Conservation (phyloP, 35 echinoderm and acorn worm genomes). For the Patiria miniata region DNA sequence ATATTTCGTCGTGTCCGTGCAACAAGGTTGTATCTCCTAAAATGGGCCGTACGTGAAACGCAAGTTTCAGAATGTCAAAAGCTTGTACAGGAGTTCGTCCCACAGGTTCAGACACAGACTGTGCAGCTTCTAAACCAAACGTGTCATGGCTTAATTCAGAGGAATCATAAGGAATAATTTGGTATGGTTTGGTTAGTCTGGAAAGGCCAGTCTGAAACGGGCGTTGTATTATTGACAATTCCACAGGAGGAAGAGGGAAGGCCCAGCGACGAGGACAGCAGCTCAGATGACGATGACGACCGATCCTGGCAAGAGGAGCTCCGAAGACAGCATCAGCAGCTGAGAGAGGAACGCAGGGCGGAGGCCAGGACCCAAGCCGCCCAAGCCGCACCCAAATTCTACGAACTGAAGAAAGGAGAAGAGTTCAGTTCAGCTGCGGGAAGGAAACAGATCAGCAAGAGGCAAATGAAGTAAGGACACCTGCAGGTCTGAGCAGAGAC, state of each 20-base stretch:
- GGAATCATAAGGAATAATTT: too few relatives aligned
- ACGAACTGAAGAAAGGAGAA: slow-evolving; percentile 82
- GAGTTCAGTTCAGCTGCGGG: slow-evolving; percentile 46
- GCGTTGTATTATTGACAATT: too few relatives aligned
- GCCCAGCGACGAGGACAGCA: slow-evolving; percentile 68
- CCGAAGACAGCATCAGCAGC: slow-evolving; percentile 57
- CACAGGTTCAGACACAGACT: too few relatives aligned
- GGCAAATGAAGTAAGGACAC: background rate
- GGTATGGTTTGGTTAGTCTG: too few relatives aligned
- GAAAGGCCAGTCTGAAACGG: background rate
- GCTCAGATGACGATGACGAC: slow-evolving; percentile 83
- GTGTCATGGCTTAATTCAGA: too few relatives aligned
- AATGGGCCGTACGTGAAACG: too few relatives aligned
- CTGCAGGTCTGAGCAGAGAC: too few relatives aligned
- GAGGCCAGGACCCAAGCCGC: background rate
- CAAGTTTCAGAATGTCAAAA: too few relatives aligned
- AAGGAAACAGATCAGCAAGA: background rate
- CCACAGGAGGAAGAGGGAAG: slow-evolving; percentile 50
- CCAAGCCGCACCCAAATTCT: slow-evolving; percentile 61
- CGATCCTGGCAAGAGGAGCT: slow-evolving; percentile 78
- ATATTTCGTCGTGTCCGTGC: too few relatives aligned
- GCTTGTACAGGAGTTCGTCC: too few relatives aligned
- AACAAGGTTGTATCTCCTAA: too few relatives aligned
- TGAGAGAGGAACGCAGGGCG: slow-evolving; percentile 61
- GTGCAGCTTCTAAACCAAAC: too few relatives aligned